Evolutionary conservation across 2,113 vertebrate species (phyloP), one percentile per base, ranked within the genome.

Genomic region (Phaethon lepturus): DNA sequence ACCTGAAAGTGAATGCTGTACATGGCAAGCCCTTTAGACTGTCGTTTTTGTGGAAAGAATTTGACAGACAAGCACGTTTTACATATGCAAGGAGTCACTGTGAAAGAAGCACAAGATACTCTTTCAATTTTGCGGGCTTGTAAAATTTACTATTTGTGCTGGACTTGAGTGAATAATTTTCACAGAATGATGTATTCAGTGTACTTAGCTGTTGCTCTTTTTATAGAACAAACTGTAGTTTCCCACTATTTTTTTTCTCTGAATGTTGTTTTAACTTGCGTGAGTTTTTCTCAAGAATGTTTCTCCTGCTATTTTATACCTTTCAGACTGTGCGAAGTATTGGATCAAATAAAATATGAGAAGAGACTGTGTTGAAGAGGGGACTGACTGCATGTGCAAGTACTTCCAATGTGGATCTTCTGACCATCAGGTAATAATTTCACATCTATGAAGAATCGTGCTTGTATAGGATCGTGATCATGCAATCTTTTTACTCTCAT

Each of bases 11-110:
- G 92, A 79, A 87, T 90, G 58, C 26, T 77, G 40, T 94, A 90
- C 16, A 68, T 55, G 83, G 75, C 53, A 88, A 77, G 23, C 31
- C 40, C 72, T 86, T 95, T 83, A 71, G 26, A 67, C 62, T 92
- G 87, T 77, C 64, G 81, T 81, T 88, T 94, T 63, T 80, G 60
- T 49, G 77, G 49, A 77, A 84, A 56, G 10, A 90, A 62, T 78
- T 62, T 94, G 75, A 66, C 72, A 93, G 75, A 68, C 44, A 93
- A 49, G 45, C 49, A 88, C 76, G 40, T 85, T 96, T 86, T 83
- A 73, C 45, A 69, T 55, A 59, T 38, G 25, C 58, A 72, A 73
- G 59, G 69, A 87, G 28, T 79, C 3, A 1, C 38, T 82, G 33
- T 77, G 31, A 85, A 88, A 76, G 63, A 80, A 81, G 23, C 17